phyloP scores from a whole-genome alignment of 2,113 vertebrate genomes.

The Cochlearius cochlearius region DNA sequence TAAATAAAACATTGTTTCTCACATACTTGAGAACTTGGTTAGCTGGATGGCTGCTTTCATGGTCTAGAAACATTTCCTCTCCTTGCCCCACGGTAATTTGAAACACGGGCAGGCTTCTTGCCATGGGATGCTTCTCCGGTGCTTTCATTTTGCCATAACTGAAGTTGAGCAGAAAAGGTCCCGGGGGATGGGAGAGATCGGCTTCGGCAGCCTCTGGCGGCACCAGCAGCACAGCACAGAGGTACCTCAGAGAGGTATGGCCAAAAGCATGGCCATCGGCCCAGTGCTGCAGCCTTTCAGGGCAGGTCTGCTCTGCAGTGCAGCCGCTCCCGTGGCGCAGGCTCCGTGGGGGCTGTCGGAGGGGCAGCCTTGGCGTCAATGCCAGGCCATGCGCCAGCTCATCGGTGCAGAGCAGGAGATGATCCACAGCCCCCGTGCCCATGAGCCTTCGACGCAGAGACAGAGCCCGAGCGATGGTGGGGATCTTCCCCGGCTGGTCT shows the following conservation, averaged over 20 bases:
- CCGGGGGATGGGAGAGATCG: not conserved
- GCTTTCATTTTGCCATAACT: not conserved
- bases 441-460: not conserved
- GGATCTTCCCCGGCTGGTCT: not conserved
- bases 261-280: rapidly evolving
- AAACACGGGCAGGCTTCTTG: not conserved
- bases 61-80: constrained; percentile 11
- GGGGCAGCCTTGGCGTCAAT: not conserved
- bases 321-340: rapidly evolving
- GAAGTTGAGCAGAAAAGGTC: not conserved
- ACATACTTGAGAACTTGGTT: constrained; percentile 55
- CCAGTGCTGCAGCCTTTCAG: rapidly evolving
- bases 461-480: not conserved
- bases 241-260: not conserved
- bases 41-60: not conserved
- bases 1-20: constrained; percentile 76
- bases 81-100: not conserved
- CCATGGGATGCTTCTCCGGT: not conserved
- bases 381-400: not conserved
- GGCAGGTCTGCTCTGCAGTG: not conserved
- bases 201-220: not conserved
- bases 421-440: not conserved
- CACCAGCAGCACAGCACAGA: not conserved
- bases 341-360: rapidly evolving
- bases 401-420: not conserved